Evolutionary conservation across 2,888 invertebrate species (phyloP).

Genomic region (Lithophane leautieri): DNA sequence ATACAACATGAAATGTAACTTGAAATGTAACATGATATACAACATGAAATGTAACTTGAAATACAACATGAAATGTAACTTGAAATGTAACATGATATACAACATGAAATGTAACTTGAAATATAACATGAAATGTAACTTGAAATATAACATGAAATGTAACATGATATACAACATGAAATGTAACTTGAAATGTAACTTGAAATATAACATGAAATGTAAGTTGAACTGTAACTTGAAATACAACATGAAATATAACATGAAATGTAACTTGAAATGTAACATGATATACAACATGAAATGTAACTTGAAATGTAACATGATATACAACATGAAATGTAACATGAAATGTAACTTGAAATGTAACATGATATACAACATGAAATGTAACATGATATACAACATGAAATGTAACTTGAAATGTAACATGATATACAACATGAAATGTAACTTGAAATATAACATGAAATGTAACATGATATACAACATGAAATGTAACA

Average conservation of each 20-base stretch:
- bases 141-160: neutral
- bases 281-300: neutral
- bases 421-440: too few species aligned
- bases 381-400: neutral
- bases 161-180: neutral
- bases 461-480: neutral
- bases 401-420: neutral
- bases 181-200: neutral
- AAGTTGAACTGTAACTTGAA: too few species aligned
- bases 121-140: neutral
- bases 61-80: neutral
- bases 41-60: neutral
- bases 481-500: neutral
- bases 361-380: too few species aligned
- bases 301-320: neutral
- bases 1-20: neutral
- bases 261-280: too few species aligned
- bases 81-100: too few species aligned
- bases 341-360: too few species aligned
- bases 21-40: too few species aligned
- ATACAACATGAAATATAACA: neutral
- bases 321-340: neutral
- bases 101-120: neutral
- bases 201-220: neutral
- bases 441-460: neutral